phyloP scores from a whole-genome alignment of 2,797 vertebrate genomes.

The Natrix natrix region DNA sequence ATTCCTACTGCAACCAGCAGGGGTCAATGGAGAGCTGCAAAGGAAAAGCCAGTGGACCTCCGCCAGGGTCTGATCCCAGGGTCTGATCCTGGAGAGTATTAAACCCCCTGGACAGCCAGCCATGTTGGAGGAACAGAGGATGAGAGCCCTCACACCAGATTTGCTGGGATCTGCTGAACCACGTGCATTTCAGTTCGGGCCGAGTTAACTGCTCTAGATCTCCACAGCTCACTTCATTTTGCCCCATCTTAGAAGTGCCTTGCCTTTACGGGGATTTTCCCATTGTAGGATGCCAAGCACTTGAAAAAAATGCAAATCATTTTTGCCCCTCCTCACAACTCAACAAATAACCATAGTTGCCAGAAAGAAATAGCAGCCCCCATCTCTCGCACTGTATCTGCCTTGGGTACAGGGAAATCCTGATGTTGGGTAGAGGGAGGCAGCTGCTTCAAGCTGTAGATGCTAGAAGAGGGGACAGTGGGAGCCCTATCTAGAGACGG shows the following conservation, averaged over 20 bases:
- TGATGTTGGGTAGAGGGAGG: too few species aligned
- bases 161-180: background rate
- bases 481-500: background rate
- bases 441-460: background rate
- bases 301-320: background rate
- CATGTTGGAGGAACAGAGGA: background rate
- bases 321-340: background rate
- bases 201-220: background rate
- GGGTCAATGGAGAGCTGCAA: slow-evolving; percentile 66
- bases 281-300: background rate
- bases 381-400: background rate
- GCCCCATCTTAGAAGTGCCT: background rate
- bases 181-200: background rate
- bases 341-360: background rate
- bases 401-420: background rate
- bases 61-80: background rate
- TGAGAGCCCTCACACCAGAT: background rate
- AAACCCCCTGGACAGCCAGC: background rate
- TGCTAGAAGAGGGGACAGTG: background rate
- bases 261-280: background rate
- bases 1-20: slow-evolving; percentile 69
- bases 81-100: background rate
- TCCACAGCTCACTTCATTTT: background rate
- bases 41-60: background rate
- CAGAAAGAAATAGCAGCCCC: background rate